A percentile compares a stretch with the other conserved stretches of the same genome.
Evolutionary conservation across 2,888 invertebrate genomes (phyloP).

Genomic region (Tenodera sinensis): DNA sequence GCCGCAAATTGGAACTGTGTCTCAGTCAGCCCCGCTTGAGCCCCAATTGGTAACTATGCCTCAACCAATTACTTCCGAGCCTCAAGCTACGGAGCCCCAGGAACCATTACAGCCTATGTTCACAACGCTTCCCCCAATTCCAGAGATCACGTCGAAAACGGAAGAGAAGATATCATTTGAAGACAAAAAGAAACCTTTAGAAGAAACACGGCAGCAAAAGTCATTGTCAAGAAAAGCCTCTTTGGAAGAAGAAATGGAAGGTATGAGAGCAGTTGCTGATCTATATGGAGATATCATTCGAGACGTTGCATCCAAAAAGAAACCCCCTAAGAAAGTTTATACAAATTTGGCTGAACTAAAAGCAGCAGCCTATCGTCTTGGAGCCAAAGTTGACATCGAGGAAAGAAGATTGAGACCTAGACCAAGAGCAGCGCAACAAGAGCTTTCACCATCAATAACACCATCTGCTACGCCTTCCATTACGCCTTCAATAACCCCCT

Average conservation of each 20-base stretch:
- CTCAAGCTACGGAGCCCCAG: too few relatives aligned
- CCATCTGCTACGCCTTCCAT: background rate
- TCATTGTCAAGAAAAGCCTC: slow-evolving; percentile 39
- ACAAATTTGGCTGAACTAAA: slow-evolving; percentile 61
- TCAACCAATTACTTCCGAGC: background rate
- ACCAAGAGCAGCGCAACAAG: background rate
- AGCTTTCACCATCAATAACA: background rate
- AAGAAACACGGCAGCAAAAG: slow-evolving; percentile 42
- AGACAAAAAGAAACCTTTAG: slow-evolving; percentile 29
- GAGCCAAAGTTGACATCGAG: slow-evolving; percentile 33
- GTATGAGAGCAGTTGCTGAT: slow-evolving; percentile 67
- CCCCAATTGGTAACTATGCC: background rate
- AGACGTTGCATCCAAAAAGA: slow-evolving; percentile 63
- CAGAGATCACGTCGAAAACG: background rate
- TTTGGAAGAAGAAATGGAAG: slow-evolving; percentile 53
- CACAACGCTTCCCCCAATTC: background rate
- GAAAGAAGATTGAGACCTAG: background rate
- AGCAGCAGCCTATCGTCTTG: slow-evolving; percentile 54
- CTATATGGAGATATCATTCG: slow-evolving; percentile 77
- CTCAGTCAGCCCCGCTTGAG: background rate
- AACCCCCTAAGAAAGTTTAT: slow-evolving; percentile 51
- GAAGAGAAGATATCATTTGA: background rate
- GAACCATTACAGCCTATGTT: background rate
- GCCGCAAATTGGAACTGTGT: background rate
- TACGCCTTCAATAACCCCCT: background rate